Percentiles rank a stretch among this genome's conserved stretches.
Conservation (phyloP, 2,888 invertebrate species). For the Brassicogethes aeneus region DNA sequence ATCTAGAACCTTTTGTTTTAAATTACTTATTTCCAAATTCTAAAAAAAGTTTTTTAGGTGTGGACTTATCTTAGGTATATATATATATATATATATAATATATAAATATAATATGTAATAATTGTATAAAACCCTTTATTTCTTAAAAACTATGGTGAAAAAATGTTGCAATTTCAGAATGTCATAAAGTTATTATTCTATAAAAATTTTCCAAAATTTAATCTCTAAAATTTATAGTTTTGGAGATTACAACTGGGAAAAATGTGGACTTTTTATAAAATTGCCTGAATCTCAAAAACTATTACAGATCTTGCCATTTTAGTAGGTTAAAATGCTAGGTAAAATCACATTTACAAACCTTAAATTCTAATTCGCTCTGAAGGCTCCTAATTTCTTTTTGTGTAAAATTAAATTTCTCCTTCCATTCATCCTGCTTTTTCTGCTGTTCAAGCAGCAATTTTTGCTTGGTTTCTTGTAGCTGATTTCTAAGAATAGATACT, state of each 20-base stretch:
- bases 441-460: constrained; percentile 40
- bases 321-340: neutral
- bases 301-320: no score
- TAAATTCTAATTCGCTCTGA: constrained; percentile 49
- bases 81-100: no score
- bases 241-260: no score
- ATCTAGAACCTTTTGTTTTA: constrained; percentile 43
- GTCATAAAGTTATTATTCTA: no score
- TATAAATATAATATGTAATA: no score
- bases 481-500: constrained; percentile 46
- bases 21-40: constrained; percentile 50
- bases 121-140: no score
- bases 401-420: constrained; percentile 39
- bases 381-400: constrained; percentile 42
- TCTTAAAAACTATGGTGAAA: no score
- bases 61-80: no score
- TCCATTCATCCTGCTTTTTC: constrained; percentile 45
- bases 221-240: no score
- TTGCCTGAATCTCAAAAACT: constrained; percentile 1
- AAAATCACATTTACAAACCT: constrained; percentile 33
- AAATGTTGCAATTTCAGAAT: no score
- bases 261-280: no score
- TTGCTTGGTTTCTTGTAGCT: constrained; percentile 43
- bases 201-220: no score
- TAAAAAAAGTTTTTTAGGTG: constrained; percentile 39